Evolutionary conservation across 2,888 invertebrate genomes (phyloP), one percentile per base, ranked within the genome.

Genomic region (Diaprepes abbreviatus): DNA sequence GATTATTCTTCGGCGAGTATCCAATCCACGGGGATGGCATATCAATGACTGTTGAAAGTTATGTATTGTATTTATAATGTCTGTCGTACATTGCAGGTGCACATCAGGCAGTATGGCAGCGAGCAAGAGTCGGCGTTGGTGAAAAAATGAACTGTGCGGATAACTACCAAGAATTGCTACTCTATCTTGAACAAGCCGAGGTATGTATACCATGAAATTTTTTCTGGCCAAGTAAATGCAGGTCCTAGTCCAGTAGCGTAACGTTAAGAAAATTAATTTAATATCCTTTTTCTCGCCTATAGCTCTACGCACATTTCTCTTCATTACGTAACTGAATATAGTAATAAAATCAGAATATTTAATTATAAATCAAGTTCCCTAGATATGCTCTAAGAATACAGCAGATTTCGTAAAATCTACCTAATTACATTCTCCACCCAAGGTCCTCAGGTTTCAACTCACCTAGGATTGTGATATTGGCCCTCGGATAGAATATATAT

Each of bases 91-190:
- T 74, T 74, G 70, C 73, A 75, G 77, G 75, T 75, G 74, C 69
- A 76, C 72, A 72, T 73, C 62, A 50, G 33, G 66, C 78, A 74
- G 72, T 73, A 79, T 79, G 78, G 75, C 75, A 75, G 66, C 70
- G 48, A 65, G 73, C 71, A 71, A 70, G 59, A 71, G 73, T 66
- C 74, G 63, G 67, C 60, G 65, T 66, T 76, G 74, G 74, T 77
- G 74, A 74, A 71, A 76, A 76, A 71, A 82, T 79, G 80, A 80
- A 78, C 75, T 75, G 75, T 59, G 74, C 74, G 74, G 85, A 86
- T 77, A 85, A 85, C 60, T 86, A 86, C 79, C 79, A 81, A 75
- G 86, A 86, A 78, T 78, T 86, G 68, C 85, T 86, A 75, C 83
- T 84, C 57, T 86, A 85, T 80, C 81, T 86, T 73, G 83, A 85